Evolutionary conservation across 2,113 vertebrate species (phyloP), one percentile per base, ranked within the genome.

Genomic region (Xiphias gladius): DNA sequence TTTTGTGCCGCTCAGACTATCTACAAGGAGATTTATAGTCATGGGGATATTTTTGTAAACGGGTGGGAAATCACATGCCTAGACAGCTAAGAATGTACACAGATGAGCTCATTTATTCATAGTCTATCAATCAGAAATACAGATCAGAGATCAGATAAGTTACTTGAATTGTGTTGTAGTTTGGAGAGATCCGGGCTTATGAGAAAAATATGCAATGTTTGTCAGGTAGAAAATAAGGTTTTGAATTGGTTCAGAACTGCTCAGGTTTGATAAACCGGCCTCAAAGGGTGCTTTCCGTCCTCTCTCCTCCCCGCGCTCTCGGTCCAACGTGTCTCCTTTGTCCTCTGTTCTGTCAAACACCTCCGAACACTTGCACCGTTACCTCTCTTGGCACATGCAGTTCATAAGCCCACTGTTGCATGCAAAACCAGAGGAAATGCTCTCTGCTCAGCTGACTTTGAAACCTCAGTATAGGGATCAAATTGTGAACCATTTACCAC

Each of bases 1-100:
- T 64, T 75, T 79, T 62, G n/a, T 75, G 83, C 74, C 88, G 87
- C 81, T 85, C 67, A 46, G 76, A 84, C 37, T 79, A 64, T 72
- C 78, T 79, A n/a, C 39, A 7, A 43, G 69, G 77, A 87, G 46
- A 84, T 91, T 81, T 68, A 67, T 79, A 73, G 71, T 54, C 3
- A 35, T 61, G 62, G 20, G 46, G 41, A 17, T 84, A 81, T 93
- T 93, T 88, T 91, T 92, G 28, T 90, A 89, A 83, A 78, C 3
- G 26, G 82, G 78, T 78, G 82, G 85, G 78, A 81, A 79, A 78
- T 46, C 46, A 43, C 78, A 90, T 86, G 84, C 90, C 84, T 85
- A 90, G 92, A 94, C 94, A 94, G 92, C 88, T 65, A 94, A 93
- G 94, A 95, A 95, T 95, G 94, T 96, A 95, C 41, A 35, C 65